phyloP scores from a whole-genome alignment of 2,888 invertebrate species.

The Platycnemis pennipes region DNA sequence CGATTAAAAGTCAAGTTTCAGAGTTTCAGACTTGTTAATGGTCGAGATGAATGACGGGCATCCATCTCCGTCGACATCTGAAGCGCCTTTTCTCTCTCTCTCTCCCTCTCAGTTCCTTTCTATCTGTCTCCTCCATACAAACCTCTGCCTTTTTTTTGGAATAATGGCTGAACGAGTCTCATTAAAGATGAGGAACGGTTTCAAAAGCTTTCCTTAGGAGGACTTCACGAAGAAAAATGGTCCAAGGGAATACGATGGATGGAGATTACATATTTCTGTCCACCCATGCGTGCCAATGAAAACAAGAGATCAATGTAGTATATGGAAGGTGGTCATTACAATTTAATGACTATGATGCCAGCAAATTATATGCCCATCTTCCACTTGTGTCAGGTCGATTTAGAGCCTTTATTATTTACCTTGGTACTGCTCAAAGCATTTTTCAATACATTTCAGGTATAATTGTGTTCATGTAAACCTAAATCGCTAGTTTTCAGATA shows the following conservation, averaged over 20 bases:
- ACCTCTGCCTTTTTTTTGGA: background rate
- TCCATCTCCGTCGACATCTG: background rate
- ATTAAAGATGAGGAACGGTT: background rate
- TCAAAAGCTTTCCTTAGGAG: background rate
- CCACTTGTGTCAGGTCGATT: too few relatives aligned
- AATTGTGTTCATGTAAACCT: too few relatives aligned
- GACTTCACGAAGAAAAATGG: background rate
- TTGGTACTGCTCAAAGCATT: too few relatives aligned
- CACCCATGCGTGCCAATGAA: background rate
- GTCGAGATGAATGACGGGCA: background rate
- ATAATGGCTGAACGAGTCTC: background rate
- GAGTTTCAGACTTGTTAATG: background rate
- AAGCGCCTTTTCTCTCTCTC: background rate
- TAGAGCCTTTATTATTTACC: too few relatives aligned
- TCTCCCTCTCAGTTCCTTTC: background rate
- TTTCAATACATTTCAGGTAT: too few relatives aligned
- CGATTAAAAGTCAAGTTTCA: background rate
- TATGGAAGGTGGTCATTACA: too few relatives aligned
- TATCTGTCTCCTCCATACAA: background rate
- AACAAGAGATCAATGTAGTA: too few relatives aligned
- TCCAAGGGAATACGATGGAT: background rate
- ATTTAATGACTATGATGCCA: too few relatives aligned
- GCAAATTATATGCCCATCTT: too few relatives aligned
- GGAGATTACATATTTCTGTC: background rate
- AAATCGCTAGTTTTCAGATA: too few relatives aligned